These are phyloP conservation scores for Zapus hudsonius DNA, from an alignment of 2,113 vertebrate species.

Conservation along the genomic window DNA sequence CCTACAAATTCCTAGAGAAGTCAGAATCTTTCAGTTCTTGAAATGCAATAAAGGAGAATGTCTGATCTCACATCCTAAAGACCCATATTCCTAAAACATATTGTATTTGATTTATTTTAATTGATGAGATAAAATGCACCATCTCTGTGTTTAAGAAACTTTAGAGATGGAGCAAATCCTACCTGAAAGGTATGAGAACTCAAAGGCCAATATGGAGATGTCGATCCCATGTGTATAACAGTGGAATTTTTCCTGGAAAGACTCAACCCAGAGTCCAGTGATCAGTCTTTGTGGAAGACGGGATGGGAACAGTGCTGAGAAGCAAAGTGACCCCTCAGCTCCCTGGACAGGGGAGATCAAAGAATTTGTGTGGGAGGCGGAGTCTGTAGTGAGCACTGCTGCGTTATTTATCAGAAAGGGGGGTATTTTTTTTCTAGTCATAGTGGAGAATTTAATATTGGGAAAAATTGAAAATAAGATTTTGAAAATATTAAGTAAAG, in stretches of 20 bases:
- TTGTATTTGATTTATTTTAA: conserved; percentile 11
- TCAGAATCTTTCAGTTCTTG: not conserved
- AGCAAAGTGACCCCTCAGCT: not conserved
- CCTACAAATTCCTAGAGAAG: not conserved
- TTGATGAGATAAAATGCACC: not conserved
- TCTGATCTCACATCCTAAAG: not conserved
- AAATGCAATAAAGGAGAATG: not conserved
- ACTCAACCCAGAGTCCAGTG: no score
- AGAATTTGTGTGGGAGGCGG: not conserved
- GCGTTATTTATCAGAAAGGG: not conserved
- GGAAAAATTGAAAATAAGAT: not conserved
- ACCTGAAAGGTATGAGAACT: not conserved
- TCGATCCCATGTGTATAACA: not conserved
- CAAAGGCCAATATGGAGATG: not conserved
- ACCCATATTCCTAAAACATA: not conserved
- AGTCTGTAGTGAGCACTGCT: not conserved
- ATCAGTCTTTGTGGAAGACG: not conserved
- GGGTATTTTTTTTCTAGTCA: not conserved
- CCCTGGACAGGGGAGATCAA: not conserved
- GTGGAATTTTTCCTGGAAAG: not conserved
- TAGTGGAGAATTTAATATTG: not conserved
- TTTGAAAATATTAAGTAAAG: not conserved
- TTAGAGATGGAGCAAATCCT: not conserved
- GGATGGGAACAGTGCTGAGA: rapidly evolving
- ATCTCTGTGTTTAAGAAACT: conserved; percentile 8